Base-by-base conservation (phyloP, 2,113 vertebrate species). In the Ceyx cyanopectus region DNA sequence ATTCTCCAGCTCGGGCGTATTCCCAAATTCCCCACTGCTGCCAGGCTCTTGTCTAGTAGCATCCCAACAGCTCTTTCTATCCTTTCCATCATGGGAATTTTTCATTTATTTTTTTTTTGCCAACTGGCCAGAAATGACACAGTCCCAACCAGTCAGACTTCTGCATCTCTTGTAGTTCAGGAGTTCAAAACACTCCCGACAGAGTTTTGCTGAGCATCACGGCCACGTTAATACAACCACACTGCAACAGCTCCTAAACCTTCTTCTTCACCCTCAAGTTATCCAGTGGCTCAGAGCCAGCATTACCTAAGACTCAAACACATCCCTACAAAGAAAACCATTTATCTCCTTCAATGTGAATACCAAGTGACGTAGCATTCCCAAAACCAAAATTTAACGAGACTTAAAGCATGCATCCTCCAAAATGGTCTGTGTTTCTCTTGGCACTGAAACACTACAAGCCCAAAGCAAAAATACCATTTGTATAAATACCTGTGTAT, bases 121-220 rank as follows among this genome's bases (percentile, higher is more conserved):
- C 50, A 57, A 8, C 7, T 53, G 51, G 56, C 2, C 65, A 74
- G 29, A 83, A 70, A 14, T 1, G 6, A 27, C 16, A n/a, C 3
- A 2, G 58, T 51, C 67, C 57, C 58, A 85, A 19, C 34, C 1
- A 73, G 62, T 32, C 4, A 23, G 3, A 68, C 43, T 11, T 61
- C 62, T 29, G 40, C 12, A 41, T 34, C 26, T 65, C 34, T 17
- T 14, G 16, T 29, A 37, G 37, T 37, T 24, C 14, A 17, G 12
- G 29, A 34, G 54, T 43, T 82, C 54, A 23, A 69, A 86, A 66
- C 0, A 0, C 17, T 56, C 54, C 18, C 61, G 81, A 61, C 0
- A 0, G 11, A 41, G 48, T 34, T 77, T 8, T 37, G 32, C 58
- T 4, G 5, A 69, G 40, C 41, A 58, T 29, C 81, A 12, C 7